These are phyloP conservation scores for Buceros bicornis DNA, from an alignment of 2,797 vertebrate species.

Conservation along the genomic window DNA sequence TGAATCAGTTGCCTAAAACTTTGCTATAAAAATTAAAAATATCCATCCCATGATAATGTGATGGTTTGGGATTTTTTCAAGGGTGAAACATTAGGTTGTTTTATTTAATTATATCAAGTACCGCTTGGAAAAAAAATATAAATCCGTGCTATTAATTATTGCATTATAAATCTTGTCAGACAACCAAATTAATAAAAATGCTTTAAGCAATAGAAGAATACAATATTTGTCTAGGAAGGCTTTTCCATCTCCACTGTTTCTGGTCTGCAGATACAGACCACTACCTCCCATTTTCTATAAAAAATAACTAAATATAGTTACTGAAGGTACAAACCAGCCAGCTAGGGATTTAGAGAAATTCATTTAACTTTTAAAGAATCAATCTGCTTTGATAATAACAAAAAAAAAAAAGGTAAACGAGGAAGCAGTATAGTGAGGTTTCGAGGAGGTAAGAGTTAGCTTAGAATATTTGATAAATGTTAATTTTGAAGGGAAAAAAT, in stretches of 20 bases:
- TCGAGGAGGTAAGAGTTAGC: background rate
- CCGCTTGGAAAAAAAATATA: background rate
- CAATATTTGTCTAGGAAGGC: background rate
- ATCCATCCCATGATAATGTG: background rate
- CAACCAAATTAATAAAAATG: background rate
- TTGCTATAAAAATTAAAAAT: background rate
- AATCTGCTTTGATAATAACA: background rate
- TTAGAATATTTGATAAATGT: conserved; percentile 1
- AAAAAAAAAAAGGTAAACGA: background rate
- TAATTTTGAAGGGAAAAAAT: background rate
- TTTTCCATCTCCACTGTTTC: background rate
- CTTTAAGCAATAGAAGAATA: background rate
- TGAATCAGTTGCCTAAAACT: background rate
- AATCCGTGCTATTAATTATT: background rate
- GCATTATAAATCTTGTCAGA: background rate
- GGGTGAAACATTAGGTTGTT: background rate
- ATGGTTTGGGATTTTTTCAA: background rate
- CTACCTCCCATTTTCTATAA: background rate
- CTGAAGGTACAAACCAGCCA: background rate
- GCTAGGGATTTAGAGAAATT: background rate
- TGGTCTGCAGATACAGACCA: background rate
- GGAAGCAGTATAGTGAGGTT: background rate
- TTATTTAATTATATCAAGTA: background rate
- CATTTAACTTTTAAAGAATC: conserved; percentile 23
- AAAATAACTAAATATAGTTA: background rate